Base-by-base conservation (phyloP, 2,113 vertebrate genomes). In the Noctilio leporinus region DNA sequence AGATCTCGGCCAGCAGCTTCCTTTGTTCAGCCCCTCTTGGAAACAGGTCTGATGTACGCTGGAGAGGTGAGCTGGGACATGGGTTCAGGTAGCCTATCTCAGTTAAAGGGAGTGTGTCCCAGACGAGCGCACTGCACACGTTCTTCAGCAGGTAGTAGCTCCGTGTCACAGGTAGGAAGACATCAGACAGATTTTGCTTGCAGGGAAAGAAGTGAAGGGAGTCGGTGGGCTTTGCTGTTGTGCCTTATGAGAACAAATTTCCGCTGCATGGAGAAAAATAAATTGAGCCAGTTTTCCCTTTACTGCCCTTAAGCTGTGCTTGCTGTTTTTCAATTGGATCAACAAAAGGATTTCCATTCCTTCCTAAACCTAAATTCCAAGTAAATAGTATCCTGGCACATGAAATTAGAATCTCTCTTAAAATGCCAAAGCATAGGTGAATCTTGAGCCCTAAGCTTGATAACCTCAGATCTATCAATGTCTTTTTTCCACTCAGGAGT, bases 321-420 rank as follows among this genome's bases (percentile, higher is more conserved):
- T 96, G 91, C 76, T 78, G 35, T 77, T 73, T 90, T 67, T 47
- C 22, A 91, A 7, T 92, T 73, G 35, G 88, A 85, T 91, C 89
- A 83, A 77, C 82, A 96, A 94, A 93, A 16, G 81, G 45, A 69
- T 96, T 67, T 96, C 97, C 82, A n/a, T n/a, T 93, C 85, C 11
- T 65, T 11, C 43, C 53, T 89, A 90, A 93, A 49, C 57, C 91
- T 80, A 76, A 40, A 82, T 97, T 95, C 88, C 59, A 91, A 91
- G 73, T 75, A 82, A 93, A 53, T 91, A 90, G 2, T 45, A 59
- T 73, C 59, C 55, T 87, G 82, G 76, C 53, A 57, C 43, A 35
- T 75, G 28, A 91, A 91, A 89, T 89, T 65, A 70, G 86, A 96
- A 93, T 76, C 43, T 73, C 7, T 78, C 45, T 86, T 55, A 73